These are phyloP conservation scores for Caenorhabditis japonica DNA, from an alignment of 2,888 invertebrate genomes.

Conservation along the genomic window DNA sequence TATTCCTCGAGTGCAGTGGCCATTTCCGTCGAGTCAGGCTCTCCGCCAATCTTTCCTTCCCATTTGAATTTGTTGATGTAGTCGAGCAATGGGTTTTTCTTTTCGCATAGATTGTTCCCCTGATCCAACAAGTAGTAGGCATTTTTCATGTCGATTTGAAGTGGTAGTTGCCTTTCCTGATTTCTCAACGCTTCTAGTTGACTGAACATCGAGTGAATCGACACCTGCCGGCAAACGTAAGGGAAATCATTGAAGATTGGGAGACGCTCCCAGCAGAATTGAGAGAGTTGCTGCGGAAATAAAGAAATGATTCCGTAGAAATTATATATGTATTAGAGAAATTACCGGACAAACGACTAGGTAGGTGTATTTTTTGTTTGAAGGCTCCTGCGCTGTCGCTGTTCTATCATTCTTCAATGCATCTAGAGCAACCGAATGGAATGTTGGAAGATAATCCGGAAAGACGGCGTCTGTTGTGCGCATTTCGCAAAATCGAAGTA, in stretches of 20 bases:
- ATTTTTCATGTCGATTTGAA: conserved; percentile 62
- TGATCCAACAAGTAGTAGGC: conserved; percentile 73
- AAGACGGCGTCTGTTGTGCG: conserved; percentile 6
- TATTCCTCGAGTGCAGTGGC: conserved; percentile 53
- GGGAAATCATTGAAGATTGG: conserved; percentile 62
- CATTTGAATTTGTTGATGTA: conserved; percentile 64
- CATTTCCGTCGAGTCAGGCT: conserved; percentile 54
- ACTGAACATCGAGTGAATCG: conserved; percentile 61
- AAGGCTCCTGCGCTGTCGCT: background rate
- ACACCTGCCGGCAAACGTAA: conserved; percentile 65
- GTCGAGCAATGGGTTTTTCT: conserved; percentile 63
- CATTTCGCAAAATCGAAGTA: conserved; percentile 34
- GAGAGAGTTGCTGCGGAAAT: conserved; percentile 35
- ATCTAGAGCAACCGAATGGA: background rate
- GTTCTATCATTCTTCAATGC: background rate
- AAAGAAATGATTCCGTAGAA: background rate
- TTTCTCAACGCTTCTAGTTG: conserved; percentile 34
- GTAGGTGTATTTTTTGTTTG: conserved; percentile 42
- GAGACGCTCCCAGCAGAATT: conserved; percentile 67
- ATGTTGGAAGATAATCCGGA: conserved; percentile 5
- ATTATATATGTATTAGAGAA: no score
- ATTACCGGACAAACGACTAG: conserved; percentile 36
- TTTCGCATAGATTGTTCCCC: conserved; percentile 67
- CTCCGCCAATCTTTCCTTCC: conserved; percentile 61
- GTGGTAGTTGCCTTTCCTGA: conserved; percentile 60